These are phyloP conservation scores for Hippocampus abdominalis DNA, from an alignment of 2,113 vertebrate genomes.

Conservation along the genomic window DNA sequence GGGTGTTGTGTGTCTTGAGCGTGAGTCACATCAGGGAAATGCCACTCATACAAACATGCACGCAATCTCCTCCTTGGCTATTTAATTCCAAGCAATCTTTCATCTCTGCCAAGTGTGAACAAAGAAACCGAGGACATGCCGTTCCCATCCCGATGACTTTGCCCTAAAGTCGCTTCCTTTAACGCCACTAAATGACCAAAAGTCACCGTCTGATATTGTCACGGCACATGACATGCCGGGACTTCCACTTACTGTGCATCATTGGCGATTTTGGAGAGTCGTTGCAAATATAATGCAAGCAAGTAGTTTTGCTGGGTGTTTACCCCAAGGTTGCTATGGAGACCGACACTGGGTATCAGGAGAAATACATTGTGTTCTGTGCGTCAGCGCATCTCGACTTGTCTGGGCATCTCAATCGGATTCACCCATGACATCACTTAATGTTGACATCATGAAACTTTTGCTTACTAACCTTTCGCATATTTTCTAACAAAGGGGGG, in stretches of 20 bases:
- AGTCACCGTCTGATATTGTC: constrained; percentile 2
- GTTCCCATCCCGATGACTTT: constrained; percentile 21
- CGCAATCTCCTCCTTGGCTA: neutral
- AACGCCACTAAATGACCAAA: neutral
- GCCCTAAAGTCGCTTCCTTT: neutral
- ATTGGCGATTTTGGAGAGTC: neutral
- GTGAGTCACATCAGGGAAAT: constrained; percentile 28
- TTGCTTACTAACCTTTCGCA: neutral
- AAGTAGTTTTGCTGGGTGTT: constrained; percentile 32
- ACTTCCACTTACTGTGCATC: constrained; percentile 45
- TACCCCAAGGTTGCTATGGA: constrained; percentile 41
- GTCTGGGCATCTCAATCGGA: constrained; percentile 20
- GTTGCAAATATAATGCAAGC: constrained; percentile 7
- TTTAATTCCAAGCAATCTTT: constrained; percentile 48
- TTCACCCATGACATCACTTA: constrained; percentile 8
- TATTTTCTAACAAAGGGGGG: neutral
- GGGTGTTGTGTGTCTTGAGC: constrained; percentile 4
- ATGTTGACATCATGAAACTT: constrained; percentile 24
- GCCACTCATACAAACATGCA: neutral
- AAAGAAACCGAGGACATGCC: constrained; percentile 35
- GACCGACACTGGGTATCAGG: constrained; percentile 6
- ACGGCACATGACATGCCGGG: constrained; percentile 34
- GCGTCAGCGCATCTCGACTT: constrained; percentile 10
- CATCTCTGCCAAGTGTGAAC: constrained; percentile 4
- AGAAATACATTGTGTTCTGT: constrained; percentile 29